Percentiles rank a stretch among this genome's conserved stretches.
Evolutionary conservation across 2,888 invertebrate species (phyloP).

Genomic region (Keiferia lycopersicella): DNA sequence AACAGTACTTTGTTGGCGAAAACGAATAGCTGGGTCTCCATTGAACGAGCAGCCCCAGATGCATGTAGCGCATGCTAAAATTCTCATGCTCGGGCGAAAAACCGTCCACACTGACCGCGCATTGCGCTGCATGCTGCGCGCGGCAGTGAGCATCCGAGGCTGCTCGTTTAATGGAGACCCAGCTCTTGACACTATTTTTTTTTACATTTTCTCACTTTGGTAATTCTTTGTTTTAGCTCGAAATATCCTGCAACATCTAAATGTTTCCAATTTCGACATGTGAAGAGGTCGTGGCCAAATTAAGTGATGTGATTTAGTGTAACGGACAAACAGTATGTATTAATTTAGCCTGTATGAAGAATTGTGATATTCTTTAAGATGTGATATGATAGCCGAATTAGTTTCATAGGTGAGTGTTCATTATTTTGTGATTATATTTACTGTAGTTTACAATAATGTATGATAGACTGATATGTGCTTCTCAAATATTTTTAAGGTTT

Average conservation of each 20-base stretch:
- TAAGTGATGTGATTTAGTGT: background rate
- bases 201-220: too few species aligned
- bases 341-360: slow-evolving; percentile 15
- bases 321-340: background rate
- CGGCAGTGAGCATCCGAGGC: too few species aligned
- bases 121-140: too few species aligned
- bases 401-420: slow-evolving; percentile 18
- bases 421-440: slow-evolving; percentile 27
- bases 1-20: too few species aligned
- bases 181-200: too few species aligned
- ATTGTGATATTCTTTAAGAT: slow-evolving; percentile 23
- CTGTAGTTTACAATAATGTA: slow-evolving; percentile 38
- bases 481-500: slow-evolving; percentile 27
- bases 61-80: too few species aligned
- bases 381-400: slow-evolving; percentile 29
- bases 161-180: too few species aligned
- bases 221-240: slow-evolving; percentile 83
- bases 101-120: too few species aligned
- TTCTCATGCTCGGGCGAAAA: too few species aligned
- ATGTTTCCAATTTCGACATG: slow-evolving; percentile 89
- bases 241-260: slow-evolving; percentile 90
- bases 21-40: too few species aligned
- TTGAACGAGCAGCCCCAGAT: too few species aligned
- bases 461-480: slow-evolving; percentile 32
- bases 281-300: slow-evolving; percentile 44